phyloP scores from a whole-genome alignment of 1,140 invertebrate genomes.

The Batillaria attramentaria region DNA sequence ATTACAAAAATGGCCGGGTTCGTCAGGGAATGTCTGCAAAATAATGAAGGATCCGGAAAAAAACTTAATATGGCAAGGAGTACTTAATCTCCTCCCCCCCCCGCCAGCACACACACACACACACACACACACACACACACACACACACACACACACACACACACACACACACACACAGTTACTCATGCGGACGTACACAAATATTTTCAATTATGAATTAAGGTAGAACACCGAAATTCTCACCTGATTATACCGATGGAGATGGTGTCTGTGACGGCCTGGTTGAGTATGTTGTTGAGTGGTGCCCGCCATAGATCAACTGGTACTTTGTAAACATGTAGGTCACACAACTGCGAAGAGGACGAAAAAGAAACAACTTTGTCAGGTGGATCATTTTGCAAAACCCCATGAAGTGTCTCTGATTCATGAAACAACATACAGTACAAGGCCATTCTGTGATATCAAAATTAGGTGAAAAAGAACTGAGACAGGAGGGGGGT shows the following conservation, averaged over 20 bases:
- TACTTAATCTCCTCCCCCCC: background rate
- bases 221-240: constrained; percentile 9
- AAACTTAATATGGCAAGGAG: too few relatives aligned
- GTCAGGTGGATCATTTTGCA: background rate
- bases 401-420: background rate
- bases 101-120: background rate
- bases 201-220: background rate
- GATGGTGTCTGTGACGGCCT: constrained; percentile 69
- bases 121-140: background rate
- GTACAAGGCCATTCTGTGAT: too few relatives aligned
- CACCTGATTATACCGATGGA: constrained; percentile 73
- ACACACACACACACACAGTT: background rate
- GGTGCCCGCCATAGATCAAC: constrained; percentile 68
- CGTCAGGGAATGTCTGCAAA: too few relatives aligned
- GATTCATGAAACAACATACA: background rate
- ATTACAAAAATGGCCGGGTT: too few relatives aligned
- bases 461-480: too few relatives aligned
- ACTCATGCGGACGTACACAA: background rate
- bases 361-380: background rate
- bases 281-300: constrained; percentile 69
- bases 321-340: constrained; percentile 72
- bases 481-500: too few relatives aligned
- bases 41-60: too few relatives aligned
- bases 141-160: background rate
- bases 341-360: constrained; percentile 68